Evolutionary conservation across 2,888 invertebrate genomes (phyloP).

Genomic region (Neoitamus cyanurus): DNA sequence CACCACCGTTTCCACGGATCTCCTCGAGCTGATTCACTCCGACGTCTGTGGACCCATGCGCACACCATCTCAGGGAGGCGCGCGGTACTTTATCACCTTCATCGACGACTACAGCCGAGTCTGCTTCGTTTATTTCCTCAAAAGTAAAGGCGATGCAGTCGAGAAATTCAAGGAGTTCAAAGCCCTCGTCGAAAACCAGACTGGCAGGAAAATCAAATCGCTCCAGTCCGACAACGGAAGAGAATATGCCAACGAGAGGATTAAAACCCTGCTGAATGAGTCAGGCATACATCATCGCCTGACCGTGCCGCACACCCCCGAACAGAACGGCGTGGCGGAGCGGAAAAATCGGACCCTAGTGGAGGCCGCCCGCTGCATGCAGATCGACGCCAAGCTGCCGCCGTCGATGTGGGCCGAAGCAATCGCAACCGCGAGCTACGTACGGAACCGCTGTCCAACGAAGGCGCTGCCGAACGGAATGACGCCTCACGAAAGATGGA

Average conservation of each 20-base stretch:
- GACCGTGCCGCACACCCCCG: too few species aligned
- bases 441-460: too few species aligned
- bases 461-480: too few species aligned
- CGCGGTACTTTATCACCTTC: background rate
- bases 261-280: too few species aligned
- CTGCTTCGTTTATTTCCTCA: background rate
- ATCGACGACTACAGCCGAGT: background rate
- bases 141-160: background rate
- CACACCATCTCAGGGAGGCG: background rate
- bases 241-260: background rate
- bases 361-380: too few species aligned
- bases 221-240: background rate
- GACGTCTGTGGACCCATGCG: background rate
- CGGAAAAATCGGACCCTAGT: too few species aligned
- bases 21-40: background rate
- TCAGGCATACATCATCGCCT: too few species aligned
- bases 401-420: too few species aligned
- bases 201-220: background rate
- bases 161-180: background rate
- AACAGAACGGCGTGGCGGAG: too few species aligned
- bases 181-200: background rate
- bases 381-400: too few species aligned
- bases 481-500: too few species aligned
- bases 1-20: background rate
- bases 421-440: too few species aligned